These are phyloP conservation scores for Isaurus tuberculatus DNA, from an alignment of 92 coral and sea anemone genomes.

Conservation along the genomic window DNA sequence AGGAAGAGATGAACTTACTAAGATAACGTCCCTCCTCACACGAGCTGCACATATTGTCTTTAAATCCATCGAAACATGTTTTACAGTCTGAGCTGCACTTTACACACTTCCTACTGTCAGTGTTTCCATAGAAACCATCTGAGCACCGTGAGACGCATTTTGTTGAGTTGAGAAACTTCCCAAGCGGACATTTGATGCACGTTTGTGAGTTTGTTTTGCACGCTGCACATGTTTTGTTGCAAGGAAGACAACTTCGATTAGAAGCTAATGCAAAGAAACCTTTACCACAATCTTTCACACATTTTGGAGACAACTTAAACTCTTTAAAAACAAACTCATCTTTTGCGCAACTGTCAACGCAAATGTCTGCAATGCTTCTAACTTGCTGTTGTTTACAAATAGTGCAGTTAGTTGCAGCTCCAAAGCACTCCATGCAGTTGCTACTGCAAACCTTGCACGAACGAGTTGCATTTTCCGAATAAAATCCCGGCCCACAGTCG, in stretches of 20 bases:
- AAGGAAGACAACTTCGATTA: slow-evolving; percentile 2
- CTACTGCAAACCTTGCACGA: slow-evolving; percentile 55
- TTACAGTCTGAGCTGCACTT: slow-evolving; percentile 65
- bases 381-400: slow-evolving; percentile 46
- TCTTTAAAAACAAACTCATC: background rate
- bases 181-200: slow-evolving; percentile 62
- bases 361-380: slow-evolving; percentile 13
- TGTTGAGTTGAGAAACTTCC: slow-evolving; percentile 53
- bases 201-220: slow-evolving; percentile 45
- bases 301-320: background rate
- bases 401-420: slow-evolving; percentile 58
- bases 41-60: slow-evolving; percentile 67
- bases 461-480: slow-evolving; percentile 48
- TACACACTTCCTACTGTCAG: slow-evolving; percentile 54
- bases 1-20: slow-evolving; percentile 57
- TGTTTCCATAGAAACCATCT: slow-evolving; percentile 75
- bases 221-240: slow-evolving; percentile 46
- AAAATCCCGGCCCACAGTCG: slow-evolving; percentile 73
- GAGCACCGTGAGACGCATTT: slow-evolving; percentile 73
- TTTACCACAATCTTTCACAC: slow-evolving; percentile 22
- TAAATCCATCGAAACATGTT: slow-evolving; percentile 75
- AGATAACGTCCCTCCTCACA: slow-evolving; percentile 60
- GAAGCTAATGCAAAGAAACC: background rate
- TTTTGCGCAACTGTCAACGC: slow-evolving; percentile 49
- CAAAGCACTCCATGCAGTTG: slow-evolving; percentile 63